These are phyloP conservation scores for Drosophila longiperda DNA, from an alignment of 2,888 invertebrate species.

Conservation along the genomic window DNA sequence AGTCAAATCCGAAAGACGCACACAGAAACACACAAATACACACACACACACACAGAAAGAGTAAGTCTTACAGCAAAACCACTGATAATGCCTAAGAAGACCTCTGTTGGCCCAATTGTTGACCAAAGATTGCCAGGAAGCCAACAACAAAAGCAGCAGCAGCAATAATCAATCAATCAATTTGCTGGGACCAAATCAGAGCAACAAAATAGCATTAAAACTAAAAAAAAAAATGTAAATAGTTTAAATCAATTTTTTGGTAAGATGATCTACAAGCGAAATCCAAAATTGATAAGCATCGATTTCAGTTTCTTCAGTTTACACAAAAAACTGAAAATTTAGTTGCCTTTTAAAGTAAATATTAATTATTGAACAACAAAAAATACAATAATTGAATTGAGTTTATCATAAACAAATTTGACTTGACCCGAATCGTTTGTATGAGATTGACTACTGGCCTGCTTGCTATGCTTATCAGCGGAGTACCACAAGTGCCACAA, in stretches of 20 bases:
- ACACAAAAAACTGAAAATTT: not conserved
- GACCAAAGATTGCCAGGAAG: conserved; percentile 17
- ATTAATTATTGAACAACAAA: conserved; percentile 23
- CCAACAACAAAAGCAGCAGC: conserved; percentile 17
- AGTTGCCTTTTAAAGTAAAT: conserved; percentile 3
- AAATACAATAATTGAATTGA: conserved; percentile 6
- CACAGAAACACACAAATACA: conserved; percentile 6
- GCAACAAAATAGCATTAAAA: not conserved
- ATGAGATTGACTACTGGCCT: not conserved
- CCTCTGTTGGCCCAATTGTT: conserved; percentile 19
- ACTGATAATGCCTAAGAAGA: conserved; percentile 17
- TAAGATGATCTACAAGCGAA: not conserved
- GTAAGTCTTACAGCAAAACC: not conserved
- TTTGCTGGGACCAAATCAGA: conserved; percentile 21
- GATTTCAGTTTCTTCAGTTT: not conserved
- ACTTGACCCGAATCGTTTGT: conserved; percentile 64
- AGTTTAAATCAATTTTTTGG: not conserved
- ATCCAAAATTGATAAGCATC: not conserved
- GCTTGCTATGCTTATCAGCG: conserved; percentile 49
- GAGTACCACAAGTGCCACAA: conserved; percentile 22
- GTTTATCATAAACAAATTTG: conserved; percentile 53
- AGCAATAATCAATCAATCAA: conserved; percentile 19
- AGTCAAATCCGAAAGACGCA: conserved; percentile 49
- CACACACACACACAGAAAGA: not conserved
- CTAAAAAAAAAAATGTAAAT: not conserved